Evolutionary conservation across 2,797 vertebrate species (phyloP).

Genomic region (Artibeus lituratus): DNA sequence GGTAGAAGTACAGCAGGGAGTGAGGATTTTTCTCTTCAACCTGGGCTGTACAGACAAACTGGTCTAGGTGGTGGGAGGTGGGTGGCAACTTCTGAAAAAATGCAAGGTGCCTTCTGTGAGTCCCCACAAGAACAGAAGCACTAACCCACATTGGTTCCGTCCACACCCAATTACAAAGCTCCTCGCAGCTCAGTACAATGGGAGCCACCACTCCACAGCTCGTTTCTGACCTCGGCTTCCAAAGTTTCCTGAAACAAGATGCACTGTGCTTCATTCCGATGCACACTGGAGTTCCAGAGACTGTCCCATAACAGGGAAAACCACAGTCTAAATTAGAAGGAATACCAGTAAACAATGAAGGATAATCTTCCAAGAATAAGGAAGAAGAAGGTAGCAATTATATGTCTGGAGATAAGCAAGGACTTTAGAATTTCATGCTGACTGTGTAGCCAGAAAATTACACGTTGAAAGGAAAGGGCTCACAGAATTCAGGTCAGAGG

Average conservation of each 20-base stretch:
- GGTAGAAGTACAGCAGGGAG: background rate
- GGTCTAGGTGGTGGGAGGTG: background rate
- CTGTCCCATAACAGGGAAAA: background rate
- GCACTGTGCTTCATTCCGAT: background rate
- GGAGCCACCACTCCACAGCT: background rate
- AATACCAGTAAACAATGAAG: background rate
- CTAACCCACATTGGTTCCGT: background rate
- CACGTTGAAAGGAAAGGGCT: background rate
- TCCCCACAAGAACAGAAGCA: background rate
- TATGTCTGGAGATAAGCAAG: background rate
- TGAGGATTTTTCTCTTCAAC: background rate
- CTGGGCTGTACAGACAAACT: background rate
- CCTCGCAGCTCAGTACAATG: background rate
- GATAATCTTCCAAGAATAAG: background rate
- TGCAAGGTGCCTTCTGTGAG: background rate
- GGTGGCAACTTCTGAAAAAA: background rate
- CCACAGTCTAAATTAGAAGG: constrained; percentile 36
- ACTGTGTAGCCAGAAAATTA: background rate
- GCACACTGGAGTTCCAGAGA: background rate
- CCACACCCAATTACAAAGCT: background rate
- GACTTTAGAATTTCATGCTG: background rate
- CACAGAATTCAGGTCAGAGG: background rate
- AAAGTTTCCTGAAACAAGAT: background rate
- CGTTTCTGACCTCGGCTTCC: background rate
- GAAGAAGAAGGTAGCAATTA: background rate